Evolutionary conservation across 2,888 invertebrate genomes (phyloP).

Genomic region (Eustalomyia histrio): DNA sequence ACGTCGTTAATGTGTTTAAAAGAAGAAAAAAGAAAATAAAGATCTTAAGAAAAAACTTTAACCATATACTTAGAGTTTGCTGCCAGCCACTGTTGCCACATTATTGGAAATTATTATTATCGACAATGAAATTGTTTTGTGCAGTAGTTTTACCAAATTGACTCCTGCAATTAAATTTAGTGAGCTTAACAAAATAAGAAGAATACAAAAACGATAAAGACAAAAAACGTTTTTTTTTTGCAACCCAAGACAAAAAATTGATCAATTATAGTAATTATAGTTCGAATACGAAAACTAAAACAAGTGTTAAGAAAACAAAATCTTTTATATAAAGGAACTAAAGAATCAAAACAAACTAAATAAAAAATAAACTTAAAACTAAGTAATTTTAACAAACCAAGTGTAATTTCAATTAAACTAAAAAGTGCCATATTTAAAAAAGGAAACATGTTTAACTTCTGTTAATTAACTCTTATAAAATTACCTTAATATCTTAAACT

Average conservation of each 20-base stretch:
- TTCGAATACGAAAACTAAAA: conserved; percentile 40
- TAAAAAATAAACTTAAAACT: conserved; percentile 3
- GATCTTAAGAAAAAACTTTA: conserved; percentile 37
- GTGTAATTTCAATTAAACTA: conserved; percentile 3
- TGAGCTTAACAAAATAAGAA: conserved; percentile 20
- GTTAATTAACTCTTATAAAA: background rate
- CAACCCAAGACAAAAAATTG: conserved; percentile 23
- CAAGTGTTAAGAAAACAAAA: conserved; percentile 45
- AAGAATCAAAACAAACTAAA: conserved; percentile 29
- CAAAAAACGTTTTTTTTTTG: conserved; percentile 18
- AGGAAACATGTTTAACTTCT: background rate
- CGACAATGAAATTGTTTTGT: conserved; percentile 58
- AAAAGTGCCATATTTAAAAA: conserved; percentile 1
- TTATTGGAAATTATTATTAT: conserved; percentile 63
- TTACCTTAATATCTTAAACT: conserved; percentile 6
- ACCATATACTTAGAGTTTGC: conserved; percentile 49
- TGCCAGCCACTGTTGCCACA: conserved; percentile 65
- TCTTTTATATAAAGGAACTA: background rate
- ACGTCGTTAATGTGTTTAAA: conserved; percentile 61
- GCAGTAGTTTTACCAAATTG: conserved; percentile 58
- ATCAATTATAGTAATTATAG: conserved; percentile 62
- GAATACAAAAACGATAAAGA: conserved; percentile 7
- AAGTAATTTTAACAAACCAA: conserved; percentile 11
- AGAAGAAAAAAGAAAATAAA: conserved; percentile 47
- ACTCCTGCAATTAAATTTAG: conserved; percentile 63